Conservation (phyloP, 2,797 vertebrate genomes). For the Molossus alvarezi region DNA sequence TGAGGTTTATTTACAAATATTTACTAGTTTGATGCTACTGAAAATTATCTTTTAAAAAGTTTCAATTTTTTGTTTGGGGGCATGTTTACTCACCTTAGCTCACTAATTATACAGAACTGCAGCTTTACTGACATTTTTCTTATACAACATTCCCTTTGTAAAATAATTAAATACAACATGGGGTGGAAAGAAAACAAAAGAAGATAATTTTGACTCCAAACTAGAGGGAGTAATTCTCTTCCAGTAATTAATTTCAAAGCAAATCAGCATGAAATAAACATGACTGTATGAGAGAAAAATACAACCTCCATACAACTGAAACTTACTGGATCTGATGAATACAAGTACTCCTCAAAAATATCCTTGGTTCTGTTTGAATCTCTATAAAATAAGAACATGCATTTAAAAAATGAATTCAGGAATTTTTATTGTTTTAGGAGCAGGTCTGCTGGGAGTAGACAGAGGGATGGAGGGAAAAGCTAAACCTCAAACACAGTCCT, state of each 20-base stretch:
- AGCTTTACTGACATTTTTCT: not conserved
- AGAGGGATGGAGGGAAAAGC: not conserved
- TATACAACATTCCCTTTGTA: not conserved
- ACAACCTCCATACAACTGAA: slow-evolving; percentile 61
- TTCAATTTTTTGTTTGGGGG: not conserved
- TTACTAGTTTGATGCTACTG: not conserved
- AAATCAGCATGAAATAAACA: slow-evolving; percentile 46
- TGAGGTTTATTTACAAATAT: slow-evolving; percentile 33
- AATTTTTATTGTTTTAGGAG: slow-evolving; percentile 58
- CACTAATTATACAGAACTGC: not conserved
- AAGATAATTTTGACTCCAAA: slow-evolving; percentile 30
- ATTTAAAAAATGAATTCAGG: slow-evolving; percentile 77
- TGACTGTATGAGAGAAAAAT: slow-evolving; percentile 36
- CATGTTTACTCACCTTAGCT: not conserved
- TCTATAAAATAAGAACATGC: slow-evolving; percentile 90
- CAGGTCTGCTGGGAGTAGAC: not conserved
- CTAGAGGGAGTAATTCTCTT: slow-evolving; percentile 35
- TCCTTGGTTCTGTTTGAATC: slow-evolving; percentile 98
- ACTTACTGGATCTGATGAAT: slow-evolving; percentile 97
- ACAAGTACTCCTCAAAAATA: slow-evolving; percentile 98
- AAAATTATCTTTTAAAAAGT: slow-evolving; percentile 52
- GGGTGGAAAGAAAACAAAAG: not conserved
- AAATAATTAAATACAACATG: slow-evolving; percentile 10
- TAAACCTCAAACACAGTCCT: slow-evolving; percentile 60
- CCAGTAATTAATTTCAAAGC: slow-evolving; percentile 50